A percentile compares a stretch with the other conserved stretches of the same genome.
These are phyloP conservation scores for Rhagologus leucostigma DNA, from an alignment of 2,113 vertebrate species.

Conservation along the genomic window DNA sequence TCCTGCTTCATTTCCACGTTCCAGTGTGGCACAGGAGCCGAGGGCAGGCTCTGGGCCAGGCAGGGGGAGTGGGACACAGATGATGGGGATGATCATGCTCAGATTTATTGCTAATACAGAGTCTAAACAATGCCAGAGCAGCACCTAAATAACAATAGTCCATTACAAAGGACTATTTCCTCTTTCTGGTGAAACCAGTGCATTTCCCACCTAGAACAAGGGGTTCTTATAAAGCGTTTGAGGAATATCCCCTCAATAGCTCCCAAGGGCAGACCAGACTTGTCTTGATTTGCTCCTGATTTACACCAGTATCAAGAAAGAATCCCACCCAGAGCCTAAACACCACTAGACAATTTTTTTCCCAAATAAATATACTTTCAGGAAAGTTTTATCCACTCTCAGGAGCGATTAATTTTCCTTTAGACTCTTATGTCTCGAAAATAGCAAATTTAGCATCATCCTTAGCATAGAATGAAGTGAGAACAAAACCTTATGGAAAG, in stretches of 20 bases:
- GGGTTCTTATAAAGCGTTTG: accelerated
- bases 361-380: background rate
- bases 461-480: background rate
- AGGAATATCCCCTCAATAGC: background rate
- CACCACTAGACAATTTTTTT: background rate
- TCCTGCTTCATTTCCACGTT: background rate
- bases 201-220: too few species aligned
- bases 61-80: background rate
- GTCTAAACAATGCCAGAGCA: background rate
- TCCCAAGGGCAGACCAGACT: background rate
- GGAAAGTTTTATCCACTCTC: background rate
- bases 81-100: too few species aligned
- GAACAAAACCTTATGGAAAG: background rate
- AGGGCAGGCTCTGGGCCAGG: background rate
- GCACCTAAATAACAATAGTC: background rate
- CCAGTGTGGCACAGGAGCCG: background rate
- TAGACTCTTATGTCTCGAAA: background rate
- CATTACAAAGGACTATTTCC: background rate
- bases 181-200: background rate
- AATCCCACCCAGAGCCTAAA: background rate
- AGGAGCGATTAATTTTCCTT: background rate
- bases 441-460: background rate
- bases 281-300: background rate
- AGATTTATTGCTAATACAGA: background rate
- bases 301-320: background rate